Base-by-base conservation (phyloP, 2,113 vertebrate genomes). In the Melospiza melodia region DNA sequence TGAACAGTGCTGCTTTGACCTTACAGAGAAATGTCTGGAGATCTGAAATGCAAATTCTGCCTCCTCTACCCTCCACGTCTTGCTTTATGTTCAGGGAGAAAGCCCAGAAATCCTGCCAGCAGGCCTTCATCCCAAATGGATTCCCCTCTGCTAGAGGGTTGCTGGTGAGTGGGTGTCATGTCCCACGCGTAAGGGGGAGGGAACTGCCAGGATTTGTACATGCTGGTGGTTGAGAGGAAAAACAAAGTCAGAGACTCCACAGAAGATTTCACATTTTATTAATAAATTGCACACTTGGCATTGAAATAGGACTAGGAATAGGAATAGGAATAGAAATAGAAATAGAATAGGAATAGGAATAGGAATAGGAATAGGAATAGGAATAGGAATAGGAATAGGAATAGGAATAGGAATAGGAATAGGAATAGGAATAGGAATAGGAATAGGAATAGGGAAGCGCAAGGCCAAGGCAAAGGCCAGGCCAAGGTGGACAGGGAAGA, bases 101-200 rank as follows among this genome's bases (percentile, higher is more conserved):
- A 13, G 11, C 43, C 25, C 43, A 75, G 55, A 75, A 75, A 59
- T 59, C 25, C 15, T 59, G 15, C 25, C 19, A 37, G 33, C 19
- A 74, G 41, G 14, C 24, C 20, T 30, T 75, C 20, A 48, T 48
- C 33, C 15, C 43, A 59, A 35, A 49, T 37, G 21, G n/a, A 59
- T 31, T 5, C 9, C 20, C 15, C 21, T 61, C n/a, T 76, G 43
- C 57, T 61, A n/a, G 33, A 59, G 44, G 10, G 33, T 23, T 48
- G 20, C 55, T 37, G 11, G 11, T 37, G 43, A 31, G 55, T 12
- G 25, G 15, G 9, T 76, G n/a, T 14, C 15, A 9, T 48, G 57
- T 61, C n/a, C 20, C 55, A 24, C 15, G 31, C 0, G 0, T 37
- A 37, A 30, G 8, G 9, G 27, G 11, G 20, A 49, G 20, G 43